Base-by-base conservation (phyloP, 1,140 invertebrate species). In the Pseudomyrmex concolor region DNA sequence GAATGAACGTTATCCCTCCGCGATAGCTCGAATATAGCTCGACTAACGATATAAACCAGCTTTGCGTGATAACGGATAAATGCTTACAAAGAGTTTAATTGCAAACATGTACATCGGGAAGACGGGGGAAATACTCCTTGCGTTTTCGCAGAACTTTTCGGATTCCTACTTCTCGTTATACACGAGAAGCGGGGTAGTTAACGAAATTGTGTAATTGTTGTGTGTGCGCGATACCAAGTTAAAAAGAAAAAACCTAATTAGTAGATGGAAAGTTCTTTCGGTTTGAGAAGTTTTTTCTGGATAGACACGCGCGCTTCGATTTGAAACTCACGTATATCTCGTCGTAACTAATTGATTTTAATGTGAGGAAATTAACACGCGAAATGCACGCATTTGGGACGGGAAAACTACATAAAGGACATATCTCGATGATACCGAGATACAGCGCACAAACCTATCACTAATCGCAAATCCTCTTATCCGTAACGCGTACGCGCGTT, bases 401-500 rank as follows among this genome's bases (percentile, higher is more conserved):
- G 22, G 25, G 45, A 51, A 45, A 19, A 51, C 48, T 50, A 22
- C n/a, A 66, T 54, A 9, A 67, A 1, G 12, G 51, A 55, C 34
- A 8, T 15, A 64, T 60, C 22, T 60, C 22, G 19, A 7, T 7
- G 34, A 34, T 71, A 68, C 50, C 60, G 13, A 22, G 62, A 64
- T 22, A 60, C 68, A 45, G 19, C 17, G 4, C 13, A 13, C 55
- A 66, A 77, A 54, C 64, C 64, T 70, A 68, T 59, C 51, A 13
- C 22, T 22, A 12, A 25, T 48, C 19, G 15, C 45, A 64, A 80
- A 87, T 88, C 86, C 74, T 87, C 82, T 84, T 72, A 76, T 67
- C 54, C 43, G 66, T 22, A 25, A 55, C 43, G 68, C 22, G 63
- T 57, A 60, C 19, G 34, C 59, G 63, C 25, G 66, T 50, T 84